Evolutionary conservation across 2,113 vertebrate genomes (phyloP), one percentile per base, ranked within the genome.

Genomic region (Zapornia atra): DNA sequence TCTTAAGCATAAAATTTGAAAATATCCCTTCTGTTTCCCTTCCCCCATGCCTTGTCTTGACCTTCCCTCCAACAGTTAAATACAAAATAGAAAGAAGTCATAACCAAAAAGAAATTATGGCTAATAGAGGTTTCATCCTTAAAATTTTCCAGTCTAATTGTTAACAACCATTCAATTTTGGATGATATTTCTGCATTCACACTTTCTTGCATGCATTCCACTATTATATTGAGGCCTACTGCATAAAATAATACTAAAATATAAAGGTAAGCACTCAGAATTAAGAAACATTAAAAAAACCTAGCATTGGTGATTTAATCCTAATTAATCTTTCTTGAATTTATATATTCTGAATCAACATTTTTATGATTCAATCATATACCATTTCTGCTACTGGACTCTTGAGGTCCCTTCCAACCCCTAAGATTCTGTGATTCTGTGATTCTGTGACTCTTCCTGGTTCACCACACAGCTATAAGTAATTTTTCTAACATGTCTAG

Each of bases 241-340:
- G 3, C 5, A 33, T 81, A 61, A 61, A 81, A 87, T 5, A 70
- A 34, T 18, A 53, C 1, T 1, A 65, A 77, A 80, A 36, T 65
- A 36, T 26, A 33, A 88, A 79, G 1, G 5, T 18, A 46, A 75
- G 11, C 19, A 57, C 1, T 44, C 4, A 9, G 53, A 72, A 82
- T 53, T 56, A 68, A 6, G 26, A 66, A 40, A 34, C 1, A 34
- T 28, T 5, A 5, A 44, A 65, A 63, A 17, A 7, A 2, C 2
- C 0, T 3, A 59, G 1, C 5, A 25, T 44, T 14, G 0, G 2
- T 71, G 3, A 0, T 69, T 66, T 56, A 57, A 44, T 15, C 5
- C 51, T 40, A 56, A 40, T 56, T 86, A 5, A 80, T 20, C 7
- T 56, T 42, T 40, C 17, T 82, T 72, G 15, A 7, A 26, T 21